Percentiles rank a stretch among this genome's conserved stretches.
phyloP scores from a whole-genome alignment of 2,888 invertebrate genomes.

The Scaptomyza cyrtandrae region DNA sequence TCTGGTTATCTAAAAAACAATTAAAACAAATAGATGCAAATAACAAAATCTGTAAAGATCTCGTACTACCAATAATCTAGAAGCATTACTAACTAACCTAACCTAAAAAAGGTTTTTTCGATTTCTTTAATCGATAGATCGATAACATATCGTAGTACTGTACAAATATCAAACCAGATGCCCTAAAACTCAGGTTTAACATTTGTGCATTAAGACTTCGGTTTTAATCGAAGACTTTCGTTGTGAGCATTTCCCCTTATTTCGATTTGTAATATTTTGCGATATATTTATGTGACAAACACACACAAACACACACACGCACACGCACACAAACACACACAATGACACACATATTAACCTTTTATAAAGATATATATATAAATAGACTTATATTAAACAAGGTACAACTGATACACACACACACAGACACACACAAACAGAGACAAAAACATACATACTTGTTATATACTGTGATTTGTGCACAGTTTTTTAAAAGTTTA shows the following conservation, averaged over 20 bases:
- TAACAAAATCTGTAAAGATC: slow-evolving; percentile 31
- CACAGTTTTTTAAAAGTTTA: slow-evolving; percentile 15
- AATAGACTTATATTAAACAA: slow-evolving; percentile 14
- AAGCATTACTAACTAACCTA: slow-evolving; percentile 68
- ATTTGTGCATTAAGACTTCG: slow-evolving; percentile 44
- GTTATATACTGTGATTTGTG: slow-evolving; percentile 27
- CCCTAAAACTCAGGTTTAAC: not conserved
- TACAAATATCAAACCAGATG: slow-evolving; percentile 26
- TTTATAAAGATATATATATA: slow-evolving; percentile 18
- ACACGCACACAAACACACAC: slow-evolving; percentile 9
- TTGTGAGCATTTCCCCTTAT: slow-evolving; percentile 55
- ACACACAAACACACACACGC: slow-evolving; percentile 22
- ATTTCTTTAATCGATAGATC: slow-evolving; percentile 24
- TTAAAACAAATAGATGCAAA: slow-evolving; percentile 16
- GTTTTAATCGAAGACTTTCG: slow-evolving; percentile 40
- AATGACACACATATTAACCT: slow-evolving; percentile 10
- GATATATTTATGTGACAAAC: slow-evolving; percentile 59
- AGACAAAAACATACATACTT: slow-evolving; percentile 3
- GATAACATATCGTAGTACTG: slow-evolving; percentile 25
- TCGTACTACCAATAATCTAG: slow-evolving; percentile 54
- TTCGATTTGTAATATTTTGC: slow-evolving; percentile 74
- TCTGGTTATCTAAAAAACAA: slow-evolving; percentile 43
- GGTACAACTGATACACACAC: slow-evolving; percentile 17
- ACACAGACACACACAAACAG: slow-evolving; percentile 19
- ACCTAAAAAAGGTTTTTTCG: not conserved